Percentiles rank a stretch among this genome's conserved stretches.
Evolutionary conservation across 2,113 vertebrate genomes (phyloP).

Genomic region (Bucco capensis): DNA sequence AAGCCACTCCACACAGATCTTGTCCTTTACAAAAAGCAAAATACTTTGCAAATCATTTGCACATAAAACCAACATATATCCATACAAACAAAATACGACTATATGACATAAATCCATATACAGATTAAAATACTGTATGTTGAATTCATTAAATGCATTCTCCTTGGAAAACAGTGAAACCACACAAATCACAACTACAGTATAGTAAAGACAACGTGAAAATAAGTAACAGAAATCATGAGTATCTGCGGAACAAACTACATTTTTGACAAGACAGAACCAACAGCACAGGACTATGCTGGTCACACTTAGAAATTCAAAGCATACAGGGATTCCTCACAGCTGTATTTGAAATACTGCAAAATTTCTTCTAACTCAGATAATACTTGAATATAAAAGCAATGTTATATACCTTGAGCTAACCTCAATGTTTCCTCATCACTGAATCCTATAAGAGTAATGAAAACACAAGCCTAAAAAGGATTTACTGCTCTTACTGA

Average conservation of each 20-base stretch:
- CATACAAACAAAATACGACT: background rate
- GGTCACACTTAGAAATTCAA: background rate
- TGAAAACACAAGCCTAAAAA: background rate
- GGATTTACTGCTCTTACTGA: background rate
- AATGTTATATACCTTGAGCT: background rate
- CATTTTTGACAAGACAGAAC: background rate
- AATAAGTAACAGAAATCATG: background rate
- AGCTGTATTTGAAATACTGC: background rate
- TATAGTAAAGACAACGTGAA: background rate
- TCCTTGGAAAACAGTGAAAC: background rate
- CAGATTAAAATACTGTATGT: background rate
- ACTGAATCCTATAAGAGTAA: background rate
- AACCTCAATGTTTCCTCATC: background rate
- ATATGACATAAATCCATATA: background rate
- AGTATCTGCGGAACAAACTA: background rate
- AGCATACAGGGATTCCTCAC: background rate
- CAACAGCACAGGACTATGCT: background rate
- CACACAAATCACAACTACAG: background rate
- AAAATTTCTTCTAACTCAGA: background rate
- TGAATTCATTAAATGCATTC: background rate
- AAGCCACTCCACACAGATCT: background rate
- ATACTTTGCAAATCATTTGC: background rate
- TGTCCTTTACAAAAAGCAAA: background rate
- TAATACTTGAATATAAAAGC: background rate
- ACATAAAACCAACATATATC: background rate